Conservation (phyloP, 2,113 vertebrate genomes). For the Myxocyprinus asiaticus region DNA sequence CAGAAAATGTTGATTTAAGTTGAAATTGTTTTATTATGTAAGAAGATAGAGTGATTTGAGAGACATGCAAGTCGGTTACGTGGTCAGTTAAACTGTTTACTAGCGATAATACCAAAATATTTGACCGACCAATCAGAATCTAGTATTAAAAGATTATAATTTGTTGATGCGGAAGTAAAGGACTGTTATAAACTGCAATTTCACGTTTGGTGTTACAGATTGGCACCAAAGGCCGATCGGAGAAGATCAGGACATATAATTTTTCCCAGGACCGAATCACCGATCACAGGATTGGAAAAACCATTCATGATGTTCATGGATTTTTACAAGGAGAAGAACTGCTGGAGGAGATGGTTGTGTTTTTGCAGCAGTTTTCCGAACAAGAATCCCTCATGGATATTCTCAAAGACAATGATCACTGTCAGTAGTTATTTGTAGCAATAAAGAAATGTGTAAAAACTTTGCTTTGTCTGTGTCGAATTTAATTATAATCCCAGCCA, state of each 20-base stretch:
- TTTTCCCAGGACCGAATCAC: slow-evolving; percentile 93
- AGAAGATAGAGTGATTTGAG: too few relatives aligned
- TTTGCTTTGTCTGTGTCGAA: neutral
- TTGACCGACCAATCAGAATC: too few relatives aligned
- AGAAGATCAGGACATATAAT: slow-evolving; percentile 97
- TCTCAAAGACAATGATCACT: slow-evolving; percentile 58
- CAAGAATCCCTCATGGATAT: slow-evolving; percentile 88
- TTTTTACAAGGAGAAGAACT: slow-evolving; percentile 88
- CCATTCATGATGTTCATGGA: slow-evolving; percentile 79
- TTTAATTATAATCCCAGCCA: too few relatives aligned
- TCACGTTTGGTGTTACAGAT: slow-evolving; percentile 70
- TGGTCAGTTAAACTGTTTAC: too few relatives aligned
- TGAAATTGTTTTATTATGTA: too few relatives aligned
- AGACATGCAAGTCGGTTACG: too few relatives aligned
- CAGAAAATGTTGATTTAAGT: too few relatives aligned
- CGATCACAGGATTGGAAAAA: slow-evolving; percentile 89
- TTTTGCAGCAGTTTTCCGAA: slow-evolving; percentile 83
- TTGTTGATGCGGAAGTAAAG: too few relatives aligned
- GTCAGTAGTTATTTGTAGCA: neutral
- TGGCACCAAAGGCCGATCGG: slow-evolving; percentile 92
- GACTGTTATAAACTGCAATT: neutral
- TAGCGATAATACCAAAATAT: too few relatives aligned
- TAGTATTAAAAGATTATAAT: too few relatives aligned
- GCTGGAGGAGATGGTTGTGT: slow-evolving; percentile 85
- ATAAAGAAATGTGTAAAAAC: slow-evolving; percentile 19